phyloP scores from a whole-genome alignment of 2,113 vertebrate genomes.

The Tamias sibiricus region DNA sequence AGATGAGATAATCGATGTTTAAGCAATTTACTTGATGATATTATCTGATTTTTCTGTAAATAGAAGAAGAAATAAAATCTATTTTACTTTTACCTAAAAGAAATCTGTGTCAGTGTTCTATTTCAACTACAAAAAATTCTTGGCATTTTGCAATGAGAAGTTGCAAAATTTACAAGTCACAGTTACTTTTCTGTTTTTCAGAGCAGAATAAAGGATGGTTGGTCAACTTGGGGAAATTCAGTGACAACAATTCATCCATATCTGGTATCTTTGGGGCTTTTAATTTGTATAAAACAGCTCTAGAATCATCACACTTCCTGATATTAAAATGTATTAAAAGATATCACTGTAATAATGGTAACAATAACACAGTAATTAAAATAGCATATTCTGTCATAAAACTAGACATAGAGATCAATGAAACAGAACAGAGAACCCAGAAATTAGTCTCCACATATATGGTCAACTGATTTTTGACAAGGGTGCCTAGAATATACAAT shows the following conservation, averaged over 20 bases:
- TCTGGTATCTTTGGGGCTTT: not conserved
- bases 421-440: not conserved
- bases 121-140: not conserved
- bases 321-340: not conserved
- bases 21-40: not conserved
- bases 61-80: not conserved
- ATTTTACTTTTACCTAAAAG: not conserved
- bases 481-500: not conserved
- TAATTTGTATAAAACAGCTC: not conserved
- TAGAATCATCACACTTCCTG: not conserved
- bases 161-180: not conserved
- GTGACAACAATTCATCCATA: not conserved
- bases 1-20: not conserved
- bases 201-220: not conserved
- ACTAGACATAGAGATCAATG: not conserved
- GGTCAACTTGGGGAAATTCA: not conserved
- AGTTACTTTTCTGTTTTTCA: not conserved
- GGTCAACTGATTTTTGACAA: not conserved
- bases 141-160: not conserved
- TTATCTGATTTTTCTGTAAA: not conserved
- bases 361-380: not conserved
- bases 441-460: not conserved
- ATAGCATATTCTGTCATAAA: not conserved
- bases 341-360: not conserved
- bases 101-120: not conserved